A percentile compares a stretch with the other conserved stretches of the same genome.
Evolutionary conservation across 2,113 vertebrate species (phyloP).

Genomic region (Holacanthus passer): DNA sequence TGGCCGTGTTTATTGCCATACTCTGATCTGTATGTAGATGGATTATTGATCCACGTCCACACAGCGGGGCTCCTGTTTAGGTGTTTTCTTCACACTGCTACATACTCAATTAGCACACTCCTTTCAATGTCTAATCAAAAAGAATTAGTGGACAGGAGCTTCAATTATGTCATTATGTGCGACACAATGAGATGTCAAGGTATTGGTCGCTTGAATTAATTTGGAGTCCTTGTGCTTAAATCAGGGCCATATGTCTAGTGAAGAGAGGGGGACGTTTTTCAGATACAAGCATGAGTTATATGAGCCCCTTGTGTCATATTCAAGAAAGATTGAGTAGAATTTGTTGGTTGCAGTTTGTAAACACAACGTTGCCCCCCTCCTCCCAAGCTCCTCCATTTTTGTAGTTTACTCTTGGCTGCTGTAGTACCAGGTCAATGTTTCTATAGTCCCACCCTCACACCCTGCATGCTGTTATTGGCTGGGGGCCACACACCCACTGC

Average conservation of each 20-base stretch:
- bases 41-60: conserved; percentile 44
- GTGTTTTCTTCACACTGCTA: not conserved
- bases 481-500: too few species aligned
- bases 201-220: conserved; percentile 8
- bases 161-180: conserved; percentile 23
- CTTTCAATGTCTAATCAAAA: conserved; percentile 33
- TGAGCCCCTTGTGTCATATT: not conserved
- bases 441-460: too few species aligned
- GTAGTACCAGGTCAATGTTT: too few species aligned
- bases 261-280: not conserved
- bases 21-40: conserved; percentile 53
- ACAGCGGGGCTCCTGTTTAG: conserved; percentile 4
- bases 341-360: too few species aligned
- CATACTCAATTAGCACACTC: conserved; percentile 9
- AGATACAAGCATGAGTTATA: not conserved
- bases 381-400: too few species aligned
- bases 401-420: too few species aligned
- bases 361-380: too few species aligned
- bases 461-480: too few species aligned
- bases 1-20: conserved; percentile 27
- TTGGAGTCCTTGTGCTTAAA: not conserved
- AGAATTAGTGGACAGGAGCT: conserved; percentile 13
- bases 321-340: not conserved
- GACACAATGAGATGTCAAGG: conserved; percentile 14
- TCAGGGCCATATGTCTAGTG: not conserved